Conservation (phyloP, 1,140 invertebrate genomes). For the Eubasilissa regina region DNA sequence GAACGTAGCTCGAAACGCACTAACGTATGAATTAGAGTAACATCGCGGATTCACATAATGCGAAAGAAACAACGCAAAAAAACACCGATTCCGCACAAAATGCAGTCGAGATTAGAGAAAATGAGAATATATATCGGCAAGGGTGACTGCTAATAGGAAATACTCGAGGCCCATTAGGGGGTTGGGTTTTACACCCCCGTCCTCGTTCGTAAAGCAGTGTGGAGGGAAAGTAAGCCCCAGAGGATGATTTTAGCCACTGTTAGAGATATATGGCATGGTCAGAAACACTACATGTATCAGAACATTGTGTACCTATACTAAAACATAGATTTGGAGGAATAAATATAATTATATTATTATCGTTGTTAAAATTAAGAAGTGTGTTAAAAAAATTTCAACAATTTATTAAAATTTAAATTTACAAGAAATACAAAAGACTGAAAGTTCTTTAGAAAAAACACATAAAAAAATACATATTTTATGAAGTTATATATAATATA, state of each 20-base stretch:
- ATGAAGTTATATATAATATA: no score
- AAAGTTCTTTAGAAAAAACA: no score
- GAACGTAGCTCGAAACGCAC: background rate
- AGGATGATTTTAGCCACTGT: slow-evolving; percentile 6
- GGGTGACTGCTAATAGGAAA: slow-evolving; percentile 21
- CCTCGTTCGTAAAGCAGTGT: slow-evolving; percentile 5
- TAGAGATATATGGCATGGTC: background rate
- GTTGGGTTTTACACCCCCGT: background rate
- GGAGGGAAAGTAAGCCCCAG: background rate
- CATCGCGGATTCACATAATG: background rate
- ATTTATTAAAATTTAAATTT: no score
- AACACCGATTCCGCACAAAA: slow-evolving; percentile 25
- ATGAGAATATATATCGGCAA: slow-evolving; percentile 26
- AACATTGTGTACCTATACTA: no score
- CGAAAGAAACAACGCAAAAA: slow-evolving; percentile 13
- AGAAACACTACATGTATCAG: background rate
- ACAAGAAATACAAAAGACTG: no score
- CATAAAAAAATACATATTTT: no score
- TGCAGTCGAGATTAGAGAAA: slow-evolving; percentile 28
- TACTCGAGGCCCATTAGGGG: slow-evolving; percentile 10
- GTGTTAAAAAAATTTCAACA: no score
- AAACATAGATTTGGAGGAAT: no score
- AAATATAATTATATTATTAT: no score
- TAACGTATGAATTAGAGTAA: slow-evolving; percentile 30
- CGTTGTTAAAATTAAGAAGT: no score